phyloP scores from a whole-genome alignment of 2,888 invertebrate species.

The Cephus nigrinus region DNA sequence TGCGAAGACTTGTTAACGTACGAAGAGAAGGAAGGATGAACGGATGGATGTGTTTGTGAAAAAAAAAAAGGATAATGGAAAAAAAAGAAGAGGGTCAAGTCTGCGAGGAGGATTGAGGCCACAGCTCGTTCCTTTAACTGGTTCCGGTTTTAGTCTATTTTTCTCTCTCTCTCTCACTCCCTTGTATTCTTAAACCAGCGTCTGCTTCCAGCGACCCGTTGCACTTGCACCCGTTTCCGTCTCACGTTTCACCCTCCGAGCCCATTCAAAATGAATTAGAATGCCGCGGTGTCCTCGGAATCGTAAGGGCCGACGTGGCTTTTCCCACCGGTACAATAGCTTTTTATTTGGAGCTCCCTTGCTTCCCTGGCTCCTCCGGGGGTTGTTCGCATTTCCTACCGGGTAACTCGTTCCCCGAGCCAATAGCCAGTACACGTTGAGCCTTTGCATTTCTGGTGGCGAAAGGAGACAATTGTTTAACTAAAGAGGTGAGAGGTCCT shows the following conservation, averaged over 20 bases:
- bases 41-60: background rate
- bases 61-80: background rate
- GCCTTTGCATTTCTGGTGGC: background rate
- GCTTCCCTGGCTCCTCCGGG: conserved; percentile 6
- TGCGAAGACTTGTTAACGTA: background rate
- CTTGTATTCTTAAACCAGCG: conserved; percentile 25
- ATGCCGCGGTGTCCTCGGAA: conserved; percentile 22
- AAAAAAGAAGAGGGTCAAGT: conserved; percentile 21
- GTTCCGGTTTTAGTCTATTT: conserved; percentile 35
- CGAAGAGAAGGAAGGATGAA: background rate
- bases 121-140: conserved; percentile 42
- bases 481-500: background rate
- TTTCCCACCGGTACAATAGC: conserved; percentile 45
- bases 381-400: background rate
- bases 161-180: conserved; percentile 25
- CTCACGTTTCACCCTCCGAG: conserved; percentile 47
- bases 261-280: conserved; percentile 37
- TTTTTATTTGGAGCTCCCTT: conserved; percentile 25
- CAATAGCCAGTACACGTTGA: background rate
- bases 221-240: conserved; percentile 55
- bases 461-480: background rate
- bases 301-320: conserved; percentile 42
- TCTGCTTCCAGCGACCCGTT: conserved; percentile 29
- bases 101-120: conserved; percentile 31
- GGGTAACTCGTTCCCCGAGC: background rate